Evolutionary conservation across 2,888 invertebrate species (phyloP), one percentile per base, ranked within the genome.

Genomic region (Mythimna ferrago): DNA sequence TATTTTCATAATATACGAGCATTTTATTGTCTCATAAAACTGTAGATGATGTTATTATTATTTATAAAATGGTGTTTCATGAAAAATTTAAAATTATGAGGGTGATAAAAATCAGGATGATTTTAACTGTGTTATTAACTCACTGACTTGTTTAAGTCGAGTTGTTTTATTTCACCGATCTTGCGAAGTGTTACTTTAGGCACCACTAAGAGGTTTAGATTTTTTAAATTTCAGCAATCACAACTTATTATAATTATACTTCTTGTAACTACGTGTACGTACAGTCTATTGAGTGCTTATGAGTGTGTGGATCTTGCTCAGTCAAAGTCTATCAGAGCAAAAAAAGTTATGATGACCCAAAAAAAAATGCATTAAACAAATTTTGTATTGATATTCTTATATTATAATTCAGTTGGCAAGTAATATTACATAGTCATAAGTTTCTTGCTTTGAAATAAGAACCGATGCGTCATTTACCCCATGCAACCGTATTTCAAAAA

Each of bases 21-120:
- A 57, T 75, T 78, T 86, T 81, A 85, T 72, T 83, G 67, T 73
- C 69, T 71, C 77, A 57, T 83, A 85, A 83, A 83, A 63, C 57
- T 63, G 79, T 41, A 48, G 58, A 63, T 69, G 54, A 62, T 81
- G 65, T 62, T 67, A 74, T 84, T 73, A 82, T 82, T 82, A 64
- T 73, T 74, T 70, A 69, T 67, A 61, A 68, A 83, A 54, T 71
- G 58, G n/a, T 51, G n/a, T 56, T 71, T 71, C 61, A 41, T 54
- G 21, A 76, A 60, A 35, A 38, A 11, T n/a, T 6, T 19, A 48
- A 21, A 48, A 16, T 60, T 51, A 16, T 26, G 9, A 2, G 6
- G 58, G 51, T 53, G 16, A 7, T n/a, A 26, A 53, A 71, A 57
- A 57, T 57, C 57, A 7, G 32, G 11, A 56, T 26, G 21, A 21